Percentiles rank a stretch among this genome's conserved stretches.
Conservation (phyloP, 2,113 vertebrate genomes). For the Nothoprocta perdicaria region DNA sequence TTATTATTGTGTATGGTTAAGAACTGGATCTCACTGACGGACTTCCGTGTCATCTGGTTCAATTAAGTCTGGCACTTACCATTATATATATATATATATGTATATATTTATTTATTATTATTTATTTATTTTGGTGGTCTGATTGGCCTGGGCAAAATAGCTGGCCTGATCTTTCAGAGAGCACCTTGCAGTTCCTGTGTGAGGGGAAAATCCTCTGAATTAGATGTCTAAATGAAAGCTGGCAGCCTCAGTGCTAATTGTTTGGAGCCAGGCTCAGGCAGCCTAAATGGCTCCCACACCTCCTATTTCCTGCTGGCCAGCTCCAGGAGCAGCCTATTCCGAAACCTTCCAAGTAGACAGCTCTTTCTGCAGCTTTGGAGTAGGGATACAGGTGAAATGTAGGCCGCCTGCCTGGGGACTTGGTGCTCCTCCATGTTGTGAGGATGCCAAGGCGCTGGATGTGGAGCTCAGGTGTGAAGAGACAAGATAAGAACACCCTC, state of each 20-base stretch:
- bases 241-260: neutral
- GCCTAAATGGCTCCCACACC: neutral
- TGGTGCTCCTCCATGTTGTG: neutral
- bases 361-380: neutral
- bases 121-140: too few species aligned
- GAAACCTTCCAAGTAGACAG: neutral
- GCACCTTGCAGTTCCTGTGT: neutral
- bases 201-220: neutral
- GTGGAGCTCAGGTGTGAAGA: accelerated
- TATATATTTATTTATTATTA: neutral
- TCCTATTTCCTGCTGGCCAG: neutral
- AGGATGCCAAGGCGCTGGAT: neutral
- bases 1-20: neutral
- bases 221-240: neutral
- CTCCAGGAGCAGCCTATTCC: neutral
- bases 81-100: neutral
- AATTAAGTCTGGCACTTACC: neutral
- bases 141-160: neutral
- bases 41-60: neutral
- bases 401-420: neutral
- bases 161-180: neutral
- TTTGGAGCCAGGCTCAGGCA: neutral
- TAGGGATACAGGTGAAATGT: neutral
- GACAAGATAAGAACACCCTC: neutral
- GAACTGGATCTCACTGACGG: neutral